Evolutionary conservation across 2,888 invertebrate genomes (phyloP), one percentile per base, ranked within the genome.

Genomic region (Drosophila pseudotakahashii): DNA sequence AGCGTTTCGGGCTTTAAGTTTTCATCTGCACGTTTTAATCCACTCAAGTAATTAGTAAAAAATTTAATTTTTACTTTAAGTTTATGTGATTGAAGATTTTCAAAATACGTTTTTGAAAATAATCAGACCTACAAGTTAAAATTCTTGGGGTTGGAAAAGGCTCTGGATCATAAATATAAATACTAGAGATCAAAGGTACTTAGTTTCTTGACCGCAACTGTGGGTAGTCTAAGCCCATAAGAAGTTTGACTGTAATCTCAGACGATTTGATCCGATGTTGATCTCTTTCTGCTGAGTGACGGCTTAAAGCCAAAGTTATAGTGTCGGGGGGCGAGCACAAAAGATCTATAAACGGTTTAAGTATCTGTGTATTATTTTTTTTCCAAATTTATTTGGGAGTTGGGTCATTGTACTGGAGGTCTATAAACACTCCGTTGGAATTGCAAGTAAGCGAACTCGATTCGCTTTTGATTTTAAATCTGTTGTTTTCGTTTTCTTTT

Each of bases 391-490:
- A n/a, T 23, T 26, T 41, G 34, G 16, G n/a, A 63, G 61, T 42
- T 61, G 48, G 62, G 81, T 81, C 81, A 81, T 61, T 85, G 81
- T 81, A 81, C 81, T 85, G 79, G 76, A 66, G 58, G 64, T 63
- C 45, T 45, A 72, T 55, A 51, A 54, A 76, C 19, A 39, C 30
- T 10, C 14, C 44, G 44, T 3, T 42, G 19, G 42, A 42, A 42
- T 11, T 45, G 44, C 13, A 44, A 19, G 32, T 16, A 51, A 54
- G 16, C 53, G 41, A 66, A 51, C 66, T 45, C 44, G 54, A 62
- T 73, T 66, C 74, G 70, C 77, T 45, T 58, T 57, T 55, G 26
- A 53, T 34, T 54, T 54, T 7, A 11, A 32, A 34, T 14, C 37
- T 14, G 37, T 45, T 75, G 71, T 74, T 79, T 80, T 77, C 61